A percentile compares a stretch with the other conserved stretches of the same genome.
Evolutionary conservation across 2,113 vertebrate genomes (phyloP).

Genomic region (Oncorhynchus nerka): DNA sequence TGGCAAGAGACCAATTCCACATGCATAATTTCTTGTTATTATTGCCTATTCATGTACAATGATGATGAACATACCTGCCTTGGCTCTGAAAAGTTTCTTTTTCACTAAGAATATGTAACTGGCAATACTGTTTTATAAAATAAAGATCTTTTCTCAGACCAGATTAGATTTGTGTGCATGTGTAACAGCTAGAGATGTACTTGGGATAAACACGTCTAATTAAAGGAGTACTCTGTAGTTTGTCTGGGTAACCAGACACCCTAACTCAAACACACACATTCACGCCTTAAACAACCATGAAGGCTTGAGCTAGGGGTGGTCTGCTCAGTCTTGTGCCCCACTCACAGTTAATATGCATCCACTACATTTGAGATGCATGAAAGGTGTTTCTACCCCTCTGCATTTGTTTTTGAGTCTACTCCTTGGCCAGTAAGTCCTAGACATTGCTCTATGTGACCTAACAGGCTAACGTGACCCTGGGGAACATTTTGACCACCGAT

Average conservation of each 20-base stretch:
- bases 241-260: background rate
- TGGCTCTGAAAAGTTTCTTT: conserved; percentile 77
- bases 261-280: conserved; percentile 8
- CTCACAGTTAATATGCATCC: too few relatives aligned
- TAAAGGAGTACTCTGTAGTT: background rate
- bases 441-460: background rate
- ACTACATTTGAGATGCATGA: too few relatives aligned
- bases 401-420: too few relatives aligned
- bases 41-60: conserved; percentile 66
- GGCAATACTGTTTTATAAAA: conserved; percentile 78
- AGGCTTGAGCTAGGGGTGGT: background rate
- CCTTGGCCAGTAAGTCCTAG: background rate
- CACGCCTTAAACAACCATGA: background rate
- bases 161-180: conserved; percentile 7
- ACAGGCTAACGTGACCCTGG: background rate
- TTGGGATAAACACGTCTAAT: background rate
- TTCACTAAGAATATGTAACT: conserved; percentile 75
- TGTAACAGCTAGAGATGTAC: background rate
- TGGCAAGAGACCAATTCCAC: conserved; percentile 59
- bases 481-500: background rate
- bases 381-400: too few relatives aligned
- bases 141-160: conserved; percentile 73
- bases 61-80: conserved; percentile 70
- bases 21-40: conserved; percentile 61
- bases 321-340: too few relatives aligned